phyloP scores from a whole-genome alignment of 2,113 vertebrate species.

The Mastomys coucha region DNA sequence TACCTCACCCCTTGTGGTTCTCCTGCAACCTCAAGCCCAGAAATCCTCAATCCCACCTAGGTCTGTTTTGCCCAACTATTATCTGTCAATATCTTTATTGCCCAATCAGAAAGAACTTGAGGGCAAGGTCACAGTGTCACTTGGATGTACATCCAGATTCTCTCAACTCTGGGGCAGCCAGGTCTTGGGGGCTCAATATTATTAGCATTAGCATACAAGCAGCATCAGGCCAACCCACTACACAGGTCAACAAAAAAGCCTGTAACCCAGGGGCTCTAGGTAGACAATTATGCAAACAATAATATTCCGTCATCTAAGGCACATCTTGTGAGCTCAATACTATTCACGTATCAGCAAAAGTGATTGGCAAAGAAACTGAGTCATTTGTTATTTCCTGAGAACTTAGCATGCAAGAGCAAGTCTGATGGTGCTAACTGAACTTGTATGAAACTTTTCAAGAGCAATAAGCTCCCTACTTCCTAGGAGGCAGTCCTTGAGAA shows the following conservation, averaged over 20 bases:
- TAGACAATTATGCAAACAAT: neutral
- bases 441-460: neutral
- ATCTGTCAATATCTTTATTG: no score
- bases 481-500: neutral
- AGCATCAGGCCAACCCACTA: no score
- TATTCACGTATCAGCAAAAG: neutral
- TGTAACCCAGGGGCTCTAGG: neutral
- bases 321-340: neutral
- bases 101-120: no score
- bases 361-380: neutral
- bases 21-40: no score
- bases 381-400: neutral
- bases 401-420: neutral
- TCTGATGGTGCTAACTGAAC: neutral
- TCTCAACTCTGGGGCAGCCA: no score
- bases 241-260: neutral
- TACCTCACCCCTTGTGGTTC: no score
- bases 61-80: no score
- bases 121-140: no score
- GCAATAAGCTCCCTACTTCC: neutral
- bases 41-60: no score
- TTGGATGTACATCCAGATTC: no score
- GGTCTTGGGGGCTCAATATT: no score
- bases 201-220: no score
- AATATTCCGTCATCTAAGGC: neutral